phyloP scores from a whole-genome alignment of 2,797 vertebrate species.

The Pteronotus mesoamericanus region DNA sequence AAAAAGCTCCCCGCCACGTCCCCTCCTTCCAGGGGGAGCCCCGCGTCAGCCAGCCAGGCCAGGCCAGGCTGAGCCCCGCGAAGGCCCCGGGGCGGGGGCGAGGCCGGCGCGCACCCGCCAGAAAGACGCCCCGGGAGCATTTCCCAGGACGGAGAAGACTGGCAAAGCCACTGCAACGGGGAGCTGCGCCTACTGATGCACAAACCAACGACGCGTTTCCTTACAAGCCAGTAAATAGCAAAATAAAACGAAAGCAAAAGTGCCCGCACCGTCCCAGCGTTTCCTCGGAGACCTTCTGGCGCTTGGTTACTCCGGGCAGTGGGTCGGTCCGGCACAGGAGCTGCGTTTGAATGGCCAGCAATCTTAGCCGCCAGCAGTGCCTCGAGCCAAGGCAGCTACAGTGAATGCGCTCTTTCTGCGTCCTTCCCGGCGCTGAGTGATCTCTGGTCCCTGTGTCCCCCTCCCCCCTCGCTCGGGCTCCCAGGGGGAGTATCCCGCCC shows the following conservation, averaged over 20 bases:
- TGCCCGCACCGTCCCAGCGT: accelerated
- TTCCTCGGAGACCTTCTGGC: accelerated
- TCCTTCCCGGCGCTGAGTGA: accelerated
- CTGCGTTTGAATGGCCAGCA: not conserved
- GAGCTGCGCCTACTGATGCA: accelerated
- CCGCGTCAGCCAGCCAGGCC: accelerated
- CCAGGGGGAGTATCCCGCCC: not conserved
- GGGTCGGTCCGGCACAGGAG: accelerated
- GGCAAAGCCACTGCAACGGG: accelerated
- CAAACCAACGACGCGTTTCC: accelerated
- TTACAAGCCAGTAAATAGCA: not conserved
- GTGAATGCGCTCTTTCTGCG: not conserved
- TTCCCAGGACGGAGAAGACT: accelerated
- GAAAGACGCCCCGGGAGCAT: accelerated
- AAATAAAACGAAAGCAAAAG: accelerated
- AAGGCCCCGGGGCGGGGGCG: not conserved
- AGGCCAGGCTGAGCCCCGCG: accelerated
- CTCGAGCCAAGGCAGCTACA: accelerated
- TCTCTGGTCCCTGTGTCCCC: accelerated
- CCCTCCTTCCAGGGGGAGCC: accelerated
- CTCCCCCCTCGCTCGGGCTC: accelerated
- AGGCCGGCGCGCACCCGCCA: accelerated
- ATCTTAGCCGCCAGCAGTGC: accelerated
- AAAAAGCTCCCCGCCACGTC: accelerated
- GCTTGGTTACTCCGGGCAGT: accelerated